phyloP scores from a whole-genome alignment of 2,113 vertebrate species.

The Chlorodrepanis virens region DNA sequence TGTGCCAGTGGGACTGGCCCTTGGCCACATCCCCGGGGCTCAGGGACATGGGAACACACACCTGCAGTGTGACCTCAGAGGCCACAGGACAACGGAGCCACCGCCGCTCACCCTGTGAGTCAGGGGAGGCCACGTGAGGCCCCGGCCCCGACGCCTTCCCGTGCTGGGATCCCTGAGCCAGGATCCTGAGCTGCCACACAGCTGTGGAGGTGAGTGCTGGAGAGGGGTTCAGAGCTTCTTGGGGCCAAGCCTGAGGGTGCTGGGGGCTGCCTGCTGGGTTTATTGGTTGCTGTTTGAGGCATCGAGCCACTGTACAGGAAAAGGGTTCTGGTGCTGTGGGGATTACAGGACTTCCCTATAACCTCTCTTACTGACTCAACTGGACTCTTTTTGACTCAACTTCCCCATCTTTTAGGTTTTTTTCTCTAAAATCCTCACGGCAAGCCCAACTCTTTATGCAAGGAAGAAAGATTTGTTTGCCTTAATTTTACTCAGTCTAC shows the following conservation, averaged over 20 bases:
- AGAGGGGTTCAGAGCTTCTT: not conserved
- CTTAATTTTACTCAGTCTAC: not conserved
- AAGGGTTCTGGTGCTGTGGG: not conserved
- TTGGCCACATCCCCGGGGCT: not conserved
- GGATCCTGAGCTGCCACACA: accelerated
- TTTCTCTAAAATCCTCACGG: accelerated
- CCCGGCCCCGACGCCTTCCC: accelerated
- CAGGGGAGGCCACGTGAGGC: not conserved
- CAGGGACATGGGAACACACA: accelerated
- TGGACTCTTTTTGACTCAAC: not conserved
- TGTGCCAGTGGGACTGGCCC: accelerated
- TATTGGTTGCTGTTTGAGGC: not conserved
- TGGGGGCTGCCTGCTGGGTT: not conserved
- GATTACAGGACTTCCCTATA: not conserved
- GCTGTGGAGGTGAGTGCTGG: not conserved
- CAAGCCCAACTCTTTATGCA: accelerated
- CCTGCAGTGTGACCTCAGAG: accelerated
- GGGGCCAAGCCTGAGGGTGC: not conserved
- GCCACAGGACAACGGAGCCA: accelerated
- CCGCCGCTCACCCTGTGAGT: not conserved
- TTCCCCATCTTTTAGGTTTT: not conserved
- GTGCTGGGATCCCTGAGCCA: not conserved
- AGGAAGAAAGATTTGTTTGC: not conserved
- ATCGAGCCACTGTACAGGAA: accelerated
- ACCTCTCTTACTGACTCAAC: not conserved